Base-by-base conservation (phyloP, 2,888 invertebrate species). In the Glaucopsyche alexis region DNA sequence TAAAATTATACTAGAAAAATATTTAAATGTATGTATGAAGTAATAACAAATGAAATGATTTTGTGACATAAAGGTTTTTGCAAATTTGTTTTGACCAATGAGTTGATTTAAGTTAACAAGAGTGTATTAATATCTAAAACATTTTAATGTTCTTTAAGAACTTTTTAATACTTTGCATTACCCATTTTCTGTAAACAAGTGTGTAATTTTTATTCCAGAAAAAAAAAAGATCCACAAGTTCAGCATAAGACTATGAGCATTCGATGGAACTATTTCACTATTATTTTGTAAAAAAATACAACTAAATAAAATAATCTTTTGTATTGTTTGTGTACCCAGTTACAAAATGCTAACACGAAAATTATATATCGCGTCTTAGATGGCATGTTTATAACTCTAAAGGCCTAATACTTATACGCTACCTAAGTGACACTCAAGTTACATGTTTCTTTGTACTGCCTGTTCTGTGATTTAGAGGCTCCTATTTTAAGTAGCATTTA, bases 291-390 rank as follows among this genome's bases (percentile, higher is more conserved):
- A 60, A 60, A 52, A 60, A 60, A 60, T 38, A 38, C 13, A 38
- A 60, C 60, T 60, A 38, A 60, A 60, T 29, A 38, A 60, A 60
- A 60, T 47, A 47, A 11, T 47, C 4, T 29, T 29, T 47, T 47
- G 47, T 47, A 9, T 55, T 55, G 55, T 9, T 19, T 60, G 60
- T 60, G 60, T 60, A 60, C 67, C 16, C 67, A 67, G 40, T 67
- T 67, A 45, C 7, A 67, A 67, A 67, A 42, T 45, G 40, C 67
- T 67, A 67, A 67, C 67, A 16, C 45, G 7, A 65, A 29, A 29
- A 29, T 29, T 4, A 9, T 9, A 9, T 8, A 38, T 4, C 3
- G 60, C 60, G 29, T 60, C 60, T 0, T 38, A 60, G 60, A 60
- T 29, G 60, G 60, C 60, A 60, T 60, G 29, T 60, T 60, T 38